phyloP scores from a whole-genome alignment of 2,797 vertebrate genomes.

The Pogoniulus pusillus region DNA sequence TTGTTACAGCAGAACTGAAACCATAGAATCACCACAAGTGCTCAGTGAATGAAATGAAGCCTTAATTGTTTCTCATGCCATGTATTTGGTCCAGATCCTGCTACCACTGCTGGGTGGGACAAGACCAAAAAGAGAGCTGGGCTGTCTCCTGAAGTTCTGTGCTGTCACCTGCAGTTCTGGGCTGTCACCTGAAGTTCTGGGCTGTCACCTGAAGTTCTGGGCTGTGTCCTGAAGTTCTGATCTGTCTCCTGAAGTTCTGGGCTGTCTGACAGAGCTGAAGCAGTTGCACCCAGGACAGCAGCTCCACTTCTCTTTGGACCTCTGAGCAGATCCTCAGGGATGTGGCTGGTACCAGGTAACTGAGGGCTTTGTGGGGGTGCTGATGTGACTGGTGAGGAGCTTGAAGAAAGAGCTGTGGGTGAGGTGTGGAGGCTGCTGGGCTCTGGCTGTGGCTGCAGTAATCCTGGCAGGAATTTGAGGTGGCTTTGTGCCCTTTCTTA shows the following conservation, averaged over 20 bases:
- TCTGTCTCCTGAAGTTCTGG: rapidly evolving
- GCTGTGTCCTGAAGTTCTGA: too few relatives aligned
- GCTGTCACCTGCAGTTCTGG: too few relatives aligned
- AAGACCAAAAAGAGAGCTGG: too few relatives aligned
- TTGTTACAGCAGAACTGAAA: too few relatives aligned
- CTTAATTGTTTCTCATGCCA: rapidly evolving
- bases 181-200: too few relatives aligned
- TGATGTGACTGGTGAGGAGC: background rate
- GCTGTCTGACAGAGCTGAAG: background rate
- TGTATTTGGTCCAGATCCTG: background rate
- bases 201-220: too few relatives aligned
- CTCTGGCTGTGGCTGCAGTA: background rate
- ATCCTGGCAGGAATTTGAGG: background rate
- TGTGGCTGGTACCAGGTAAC: background rate
- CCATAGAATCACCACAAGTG: rapidly evolving
- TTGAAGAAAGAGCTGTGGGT: background rate
- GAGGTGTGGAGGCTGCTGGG: background rate
- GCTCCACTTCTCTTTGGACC: background rate
- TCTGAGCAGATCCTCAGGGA: background rate
- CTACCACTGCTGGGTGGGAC: background rate
- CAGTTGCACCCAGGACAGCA: background rate
- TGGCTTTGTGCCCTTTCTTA: slow-evolving; percentile 19
- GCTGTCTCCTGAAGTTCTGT: too few relatives aligned
- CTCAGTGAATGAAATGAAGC: rapidly evolving
- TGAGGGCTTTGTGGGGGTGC: rapidly evolving